Evolutionary conservation across 2,888 invertebrate species (phyloP).

Genomic region (Hypercompe scribonia): DNA sequence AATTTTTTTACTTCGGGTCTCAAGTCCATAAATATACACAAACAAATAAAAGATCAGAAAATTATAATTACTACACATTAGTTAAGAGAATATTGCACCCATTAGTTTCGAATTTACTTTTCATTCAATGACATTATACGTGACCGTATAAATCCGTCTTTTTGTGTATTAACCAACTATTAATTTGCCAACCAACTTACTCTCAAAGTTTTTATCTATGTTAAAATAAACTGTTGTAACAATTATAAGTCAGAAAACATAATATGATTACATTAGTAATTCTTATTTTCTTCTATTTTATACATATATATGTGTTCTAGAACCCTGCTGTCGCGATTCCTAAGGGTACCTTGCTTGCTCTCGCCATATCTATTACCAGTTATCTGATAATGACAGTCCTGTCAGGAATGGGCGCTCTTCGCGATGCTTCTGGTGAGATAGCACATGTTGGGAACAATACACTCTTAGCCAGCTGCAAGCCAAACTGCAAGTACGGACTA

Average conservation of each 20-base stretch:
- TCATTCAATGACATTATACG: no score
- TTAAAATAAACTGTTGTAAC: no score
- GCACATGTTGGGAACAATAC: conserved; percentile 87
- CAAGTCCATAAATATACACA: not conserved
- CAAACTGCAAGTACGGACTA: conserved; percentile 92
- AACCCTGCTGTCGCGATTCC: conserved; percentile 97
- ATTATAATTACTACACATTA: no score
- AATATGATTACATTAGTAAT: not conserved
- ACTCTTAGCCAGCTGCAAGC: conserved; percentile 78
- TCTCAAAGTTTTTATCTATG: no score
- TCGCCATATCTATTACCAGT: conserved; percentile 94
- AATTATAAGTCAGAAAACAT: not conserved
- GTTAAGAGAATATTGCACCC: no score
- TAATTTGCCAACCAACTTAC: no score
- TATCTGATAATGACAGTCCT: conserved; percentile 94
- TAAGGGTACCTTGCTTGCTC: conserved; percentile 95
- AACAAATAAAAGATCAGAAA: no score
- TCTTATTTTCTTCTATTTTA: not conserved
- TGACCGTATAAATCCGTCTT: no score
- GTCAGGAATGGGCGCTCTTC: conserved; percentile 91
- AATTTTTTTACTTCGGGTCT: not conserved
- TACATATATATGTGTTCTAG: conserved; percentile 81
- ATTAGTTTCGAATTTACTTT: no score
- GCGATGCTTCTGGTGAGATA: conserved; percentile 93
- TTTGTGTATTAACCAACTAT: no score